Evolutionary conservation across 2,113 vertebrate genomes (phyloP).

Genomic region (Cryptomyrus ogoouensis): DNA sequence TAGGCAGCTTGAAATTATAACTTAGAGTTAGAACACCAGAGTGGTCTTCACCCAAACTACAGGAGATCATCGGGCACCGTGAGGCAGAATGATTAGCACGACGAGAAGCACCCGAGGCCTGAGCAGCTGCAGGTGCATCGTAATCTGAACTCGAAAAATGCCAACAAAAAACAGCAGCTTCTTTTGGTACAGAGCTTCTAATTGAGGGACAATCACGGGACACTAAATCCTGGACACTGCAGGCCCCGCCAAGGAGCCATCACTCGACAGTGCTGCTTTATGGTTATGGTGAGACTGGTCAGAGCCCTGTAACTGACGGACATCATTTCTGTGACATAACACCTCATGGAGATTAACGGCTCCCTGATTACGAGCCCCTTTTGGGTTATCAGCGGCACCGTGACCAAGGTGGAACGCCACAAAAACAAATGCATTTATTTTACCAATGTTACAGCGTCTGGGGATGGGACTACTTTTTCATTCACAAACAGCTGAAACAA

Average conservation of each 20-base stretch:
- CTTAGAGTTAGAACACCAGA: not conserved
- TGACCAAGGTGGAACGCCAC: no score
- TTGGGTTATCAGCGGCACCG: not conserved
- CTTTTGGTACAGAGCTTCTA: not conserved
- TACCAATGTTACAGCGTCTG: no score
- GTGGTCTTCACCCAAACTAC: not conserved
- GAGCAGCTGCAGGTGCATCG: not conserved
- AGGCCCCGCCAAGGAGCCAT: no score
- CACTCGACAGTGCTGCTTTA: not conserved
- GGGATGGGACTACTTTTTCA: not conserved
- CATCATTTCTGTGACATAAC: not conserved
- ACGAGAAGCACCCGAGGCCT: not conserved
- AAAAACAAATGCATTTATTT: not conserved
- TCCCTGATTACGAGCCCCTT: not conserved
- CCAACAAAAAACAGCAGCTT: not conserved
- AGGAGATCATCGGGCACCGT: not conserved
- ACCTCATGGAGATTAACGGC: conserved; percentile 1
- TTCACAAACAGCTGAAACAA: not conserved
- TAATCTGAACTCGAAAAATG: not conserved
- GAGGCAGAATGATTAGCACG: not conserved
- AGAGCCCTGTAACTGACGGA: not conserved
- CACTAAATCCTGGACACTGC: not conserved
- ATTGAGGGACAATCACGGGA: not conserved
- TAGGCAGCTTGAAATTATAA: not conserved
- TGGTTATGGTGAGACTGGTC: not conserved